Evolutionary conservation across 2,113 vertebrate genomes (phyloP).

Genomic region (Mormoops blainvillei): DNA sequence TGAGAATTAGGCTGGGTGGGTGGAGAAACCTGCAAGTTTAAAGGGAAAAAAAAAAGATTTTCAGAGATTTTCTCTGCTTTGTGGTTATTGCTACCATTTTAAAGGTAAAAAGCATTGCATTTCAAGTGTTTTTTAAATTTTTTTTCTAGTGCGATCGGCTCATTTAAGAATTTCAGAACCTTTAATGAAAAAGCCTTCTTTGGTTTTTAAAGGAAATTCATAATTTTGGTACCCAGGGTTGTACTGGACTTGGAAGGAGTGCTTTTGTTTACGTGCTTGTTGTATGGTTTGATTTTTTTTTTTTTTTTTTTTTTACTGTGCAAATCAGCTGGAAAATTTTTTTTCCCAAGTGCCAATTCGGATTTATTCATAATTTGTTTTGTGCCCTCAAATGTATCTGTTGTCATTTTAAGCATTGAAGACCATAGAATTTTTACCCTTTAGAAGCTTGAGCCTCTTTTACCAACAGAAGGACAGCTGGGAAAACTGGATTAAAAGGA

Average conservation of each 20-base stretch:
- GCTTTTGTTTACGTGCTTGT: slow-evolving; percentile 57
- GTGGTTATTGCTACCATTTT: slow-evolving; percentile 30
- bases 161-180: slow-evolving; percentile 38
- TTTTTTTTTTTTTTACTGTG: slow-evolving; percentile 55
- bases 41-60: neutral
- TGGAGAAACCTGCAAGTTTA: slow-evolving; percentile 46
- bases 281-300: slow-evolving; percentile 65
- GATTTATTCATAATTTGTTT: slow-evolving; percentile 30
- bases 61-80: neutral
- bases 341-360: slow-evolving; percentile 40
- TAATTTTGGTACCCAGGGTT: slow-evolving; percentile 46
- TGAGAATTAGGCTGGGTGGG: slow-evolving; percentile 14
- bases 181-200: neutral
- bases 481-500: slow-evolving; percentile 63
- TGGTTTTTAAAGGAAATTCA: neutral
- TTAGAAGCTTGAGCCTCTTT: slow-evolving; percentile 29
- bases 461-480: slow-evolving; percentile 67
- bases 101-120: slow-evolving; percentile 47
- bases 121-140: slow-evolving; percentile 38
- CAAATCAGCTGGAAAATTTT: slow-evolving; percentile 44
- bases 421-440: slow-evolving; percentile 12
- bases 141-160: neutral
- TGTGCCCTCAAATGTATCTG: slow-evolving; percentile 1
- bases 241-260: slow-evolving; percentile 45
- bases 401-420: slow-evolving; percentile 52